Base-by-base conservation (phyloP, 2,113 vertebrate species). In the Lathamus discolor region DNA sequence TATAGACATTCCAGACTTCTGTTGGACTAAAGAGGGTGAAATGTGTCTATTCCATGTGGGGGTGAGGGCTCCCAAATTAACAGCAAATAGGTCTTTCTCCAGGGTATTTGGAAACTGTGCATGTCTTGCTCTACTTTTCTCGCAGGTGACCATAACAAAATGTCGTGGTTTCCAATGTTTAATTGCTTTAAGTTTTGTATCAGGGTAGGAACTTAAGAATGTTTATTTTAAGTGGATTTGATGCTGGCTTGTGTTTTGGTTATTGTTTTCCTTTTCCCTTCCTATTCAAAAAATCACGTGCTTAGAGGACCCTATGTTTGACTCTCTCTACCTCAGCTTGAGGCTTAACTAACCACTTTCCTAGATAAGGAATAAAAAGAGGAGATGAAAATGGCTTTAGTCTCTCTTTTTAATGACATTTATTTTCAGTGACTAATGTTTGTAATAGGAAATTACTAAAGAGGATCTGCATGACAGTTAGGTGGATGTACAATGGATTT, bases 1-100 rank as follows among this genome's bases (percentile, higher is more conserved):
- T 1, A 2, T 19, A 61, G 43, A 18, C 11, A 35, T 39, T 17
- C 22, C 46, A 63, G 27, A 24, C 20, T 64, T 17, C 37, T n/a
- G 37, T 0, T 35, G 33, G 61, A 33, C 33, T 67, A 48, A 46
- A 17, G 33, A 69, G 19, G 9, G 8, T 35, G 31, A 54, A 49
- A 83, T 2, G 0, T 19, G 31, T 1, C 13, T 83, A 24, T 52
- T 41, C 16, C 23, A 14, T 1, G 1, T 0, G 0, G n/a, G 2
- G 5, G 0, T 57, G 49, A 74, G 9, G 22, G 8, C 11, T 59
- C 19, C 10, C 11, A 24, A 29, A 17, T 27, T 63, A 85, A 23
- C 25, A 61, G 33, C 25, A 77, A 86, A 43, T 12, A 78, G 49
- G 27, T 83, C 52, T 44, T 83, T 83, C 48, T 54, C 25, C 17